These are phyloP conservation scores for Hirtodrosophila trivittata DNA, from an alignment of 2,888 invertebrate genomes.

Conservation along the genomic window DNA sequence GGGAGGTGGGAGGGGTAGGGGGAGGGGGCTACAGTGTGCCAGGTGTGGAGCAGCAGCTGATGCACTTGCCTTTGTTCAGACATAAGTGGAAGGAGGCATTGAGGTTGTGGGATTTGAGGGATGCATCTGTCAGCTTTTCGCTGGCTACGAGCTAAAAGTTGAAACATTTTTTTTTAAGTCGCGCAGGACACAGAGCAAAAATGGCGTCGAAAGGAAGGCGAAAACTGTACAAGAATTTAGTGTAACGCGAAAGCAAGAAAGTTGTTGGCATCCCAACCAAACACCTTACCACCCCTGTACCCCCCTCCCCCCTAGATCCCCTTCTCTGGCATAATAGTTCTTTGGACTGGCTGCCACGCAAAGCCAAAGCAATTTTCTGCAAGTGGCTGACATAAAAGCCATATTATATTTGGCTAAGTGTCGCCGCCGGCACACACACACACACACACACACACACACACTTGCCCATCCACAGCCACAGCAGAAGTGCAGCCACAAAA, in stretches of 20 bases:
- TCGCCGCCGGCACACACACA: constrained; percentile 65
- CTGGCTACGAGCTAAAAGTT: constrained; percentile 15
- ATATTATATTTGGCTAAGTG: constrained; percentile 77
- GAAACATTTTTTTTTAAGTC: constrained; percentile 14
- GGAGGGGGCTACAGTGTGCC: no score
- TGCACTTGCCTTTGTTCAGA: constrained; percentile 13
- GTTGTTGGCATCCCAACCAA: constrained; percentile 1
- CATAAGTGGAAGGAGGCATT: neutral
- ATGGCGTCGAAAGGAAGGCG: constrained; percentile 9
- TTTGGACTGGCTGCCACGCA: constrained; percentile 8
- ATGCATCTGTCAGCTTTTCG: constrained; percentile 41
- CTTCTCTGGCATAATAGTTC: neutral
- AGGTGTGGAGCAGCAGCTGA: constrained; percentile 8
- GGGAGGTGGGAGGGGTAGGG: neutral
- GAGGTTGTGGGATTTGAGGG: neutral
- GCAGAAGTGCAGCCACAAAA: constrained; percentile 22
- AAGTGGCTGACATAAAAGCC: constrained; percentile 77
- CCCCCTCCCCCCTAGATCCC: neutral
- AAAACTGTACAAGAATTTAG: constrained; percentile 32
- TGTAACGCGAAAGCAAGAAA: constrained; percentile 24
- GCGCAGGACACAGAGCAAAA: constrained; percentile 8
- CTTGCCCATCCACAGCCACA: constrained; percentile 4
- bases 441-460: constrained; percentile 11
- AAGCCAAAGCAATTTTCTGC: constrained; percentile 70
- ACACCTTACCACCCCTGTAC: neutral